These are phyloP conservation scores for Dipodomys stephensi DNA, from an alignment of 2,113 vertebrate species.

Conservation along the genomic window DNA sequence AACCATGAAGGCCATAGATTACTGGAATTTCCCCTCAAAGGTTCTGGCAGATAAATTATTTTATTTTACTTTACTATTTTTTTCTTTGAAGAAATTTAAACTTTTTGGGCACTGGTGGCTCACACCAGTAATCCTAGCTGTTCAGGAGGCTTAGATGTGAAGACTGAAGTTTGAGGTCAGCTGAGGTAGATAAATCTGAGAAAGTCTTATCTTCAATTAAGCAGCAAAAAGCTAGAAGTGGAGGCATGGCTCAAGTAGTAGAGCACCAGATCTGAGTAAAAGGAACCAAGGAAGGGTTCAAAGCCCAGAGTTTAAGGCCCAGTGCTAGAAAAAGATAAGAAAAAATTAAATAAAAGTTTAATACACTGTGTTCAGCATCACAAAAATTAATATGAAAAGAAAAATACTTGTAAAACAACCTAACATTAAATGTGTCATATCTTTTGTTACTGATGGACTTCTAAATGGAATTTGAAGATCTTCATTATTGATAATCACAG, in stretches of 20 bases:
- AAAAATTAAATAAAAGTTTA: background rate
- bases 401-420: background rate
- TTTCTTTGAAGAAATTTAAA: background rate
- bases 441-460: background rate
- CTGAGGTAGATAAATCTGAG: too few species aligned
- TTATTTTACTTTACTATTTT: background rate
- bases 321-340: too few species aligned
- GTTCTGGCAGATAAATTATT: background rate
- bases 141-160: too few species aligned
- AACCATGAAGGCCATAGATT: background rate
- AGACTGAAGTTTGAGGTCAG: too few species aligned
- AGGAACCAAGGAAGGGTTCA: too few species aligned
- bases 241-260: too few species aligned
- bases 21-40: background rate
- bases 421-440: background rate
- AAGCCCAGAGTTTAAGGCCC: too few species aligned
- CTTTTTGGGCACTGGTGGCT: too few species aligned
- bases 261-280: too few species aligned
- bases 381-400: background rate
- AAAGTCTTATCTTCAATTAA: too few species aligned
- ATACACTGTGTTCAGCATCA: background rate
- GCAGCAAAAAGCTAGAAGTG: too few species aligned
- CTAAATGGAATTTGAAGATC: constrained; percentile 1
- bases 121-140: too few species aligned
- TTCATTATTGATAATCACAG: background rate